Evolutionary conservation across 2,888 invertebrate species (phyloP).

Genomic region (Noctua janthina): DNA sequence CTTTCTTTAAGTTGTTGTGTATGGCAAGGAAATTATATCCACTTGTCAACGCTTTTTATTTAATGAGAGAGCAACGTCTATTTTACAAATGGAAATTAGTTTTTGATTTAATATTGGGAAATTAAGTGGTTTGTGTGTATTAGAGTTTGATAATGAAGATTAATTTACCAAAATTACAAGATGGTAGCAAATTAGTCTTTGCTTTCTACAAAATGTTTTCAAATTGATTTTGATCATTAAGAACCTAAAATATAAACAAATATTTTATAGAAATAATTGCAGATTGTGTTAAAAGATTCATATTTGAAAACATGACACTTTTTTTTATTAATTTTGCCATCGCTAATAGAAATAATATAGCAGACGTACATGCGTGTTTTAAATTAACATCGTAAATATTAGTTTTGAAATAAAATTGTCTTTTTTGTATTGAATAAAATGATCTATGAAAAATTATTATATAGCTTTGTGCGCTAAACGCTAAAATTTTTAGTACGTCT

Average conservation of each 20-base stretch:
- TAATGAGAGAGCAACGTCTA: constrained; percentile 62
- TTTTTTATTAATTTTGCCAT: constrained; percentile 55
- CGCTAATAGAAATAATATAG: constrained; percentile 27
- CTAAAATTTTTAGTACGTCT: neutral
- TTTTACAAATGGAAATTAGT: constrained; percentile 38
- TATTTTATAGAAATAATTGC: neutral
- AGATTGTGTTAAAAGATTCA: neutral
- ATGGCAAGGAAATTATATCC: constrained; percentile 59
- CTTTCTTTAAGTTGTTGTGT: constrained; percentile 57
- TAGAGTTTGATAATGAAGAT: constrained; percentile 31
- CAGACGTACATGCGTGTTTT: constrained; percentile 54
- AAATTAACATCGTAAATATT: neutral
- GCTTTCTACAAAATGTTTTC: constrained; percentile 61
- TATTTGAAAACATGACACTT: constrained; percentile 52
- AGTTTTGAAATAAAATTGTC: neutral
- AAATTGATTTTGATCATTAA: constrained; percentile 5
- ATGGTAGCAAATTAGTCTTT: constrained; percentile 56
- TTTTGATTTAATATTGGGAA: constrained; percentile 9
- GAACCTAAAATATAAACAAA: neutral
- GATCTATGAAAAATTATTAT: neutral
- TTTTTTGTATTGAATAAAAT: neutral
- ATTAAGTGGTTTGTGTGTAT: constrained; percentile 39
- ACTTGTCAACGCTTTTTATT: constrained; percentile 60
- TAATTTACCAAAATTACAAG: constrained; percentile 36
- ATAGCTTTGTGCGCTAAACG: neutral